Conservation (phyloP, 2,113 vertebrate genomes). For the Nerophis ophidion region DNA sequence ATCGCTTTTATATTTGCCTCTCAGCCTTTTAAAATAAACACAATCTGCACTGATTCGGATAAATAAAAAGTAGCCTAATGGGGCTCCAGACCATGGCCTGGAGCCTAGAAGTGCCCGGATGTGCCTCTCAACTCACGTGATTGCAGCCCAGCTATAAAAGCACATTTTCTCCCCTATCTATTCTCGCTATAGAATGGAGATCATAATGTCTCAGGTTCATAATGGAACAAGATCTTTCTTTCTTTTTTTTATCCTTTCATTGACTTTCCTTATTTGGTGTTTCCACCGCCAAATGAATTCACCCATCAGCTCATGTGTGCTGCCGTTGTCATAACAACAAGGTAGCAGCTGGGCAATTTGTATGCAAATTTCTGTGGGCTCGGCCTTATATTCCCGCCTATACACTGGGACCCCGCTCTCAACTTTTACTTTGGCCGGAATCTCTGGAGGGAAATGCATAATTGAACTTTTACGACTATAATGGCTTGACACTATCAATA, state of each 20-base stretch:
- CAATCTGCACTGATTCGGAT: too few relatives aligned
- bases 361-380: conserved; percentile 71
- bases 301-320: conserved; percentile 54
- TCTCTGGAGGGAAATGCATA: neutral
- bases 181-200: neutral
- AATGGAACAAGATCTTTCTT: conserved; percentile 3
- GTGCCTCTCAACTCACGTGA: too few relatives aligned
- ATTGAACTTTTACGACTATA: neutral
- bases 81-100: too few relatives aligned
- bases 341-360: conserved; percentile 79
- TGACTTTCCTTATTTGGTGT: conserved; percentile 54
- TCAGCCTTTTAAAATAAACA: too few relatives aligned
- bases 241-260: conserved; percentile 22
- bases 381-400: conserved; percentile 61
- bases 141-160: neutral
- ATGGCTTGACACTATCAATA: too few relatives aligned
- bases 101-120: too few relatives aligned
- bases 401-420: conserved; percentile 61
- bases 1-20: too few relatives aligned
- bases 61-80: too few relatives aligned
- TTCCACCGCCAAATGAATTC: conserved; percentile 64
- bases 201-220: conserved; percentile 24
- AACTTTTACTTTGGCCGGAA: conserved; percentile 4
- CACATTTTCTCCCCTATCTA: neutral
- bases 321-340: conserved; percentile 75